Conservation (phyloP, 1,140 invertebrate genomes). For the Portunus trituberculatus region DNA sequence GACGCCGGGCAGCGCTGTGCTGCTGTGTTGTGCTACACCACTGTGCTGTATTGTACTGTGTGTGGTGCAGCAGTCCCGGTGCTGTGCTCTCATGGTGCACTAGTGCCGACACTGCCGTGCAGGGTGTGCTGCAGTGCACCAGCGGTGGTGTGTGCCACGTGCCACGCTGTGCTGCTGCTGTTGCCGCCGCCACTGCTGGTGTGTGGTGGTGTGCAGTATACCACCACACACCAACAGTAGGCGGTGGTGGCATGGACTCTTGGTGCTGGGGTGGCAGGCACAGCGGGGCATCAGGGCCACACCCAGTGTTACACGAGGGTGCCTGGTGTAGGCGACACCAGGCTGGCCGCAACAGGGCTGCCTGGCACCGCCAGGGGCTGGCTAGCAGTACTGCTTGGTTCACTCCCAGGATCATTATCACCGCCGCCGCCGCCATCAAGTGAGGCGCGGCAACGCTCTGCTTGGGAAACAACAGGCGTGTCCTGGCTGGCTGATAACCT, state of each 20-base stretch:
- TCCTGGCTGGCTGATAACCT: constrained; percentile 28
- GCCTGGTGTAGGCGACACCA: too few relatives aligned
- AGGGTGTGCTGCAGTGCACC: too few relatives aligned
- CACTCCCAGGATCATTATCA: too few relatives aligned
- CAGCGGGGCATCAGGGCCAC: too few relatives aligned
- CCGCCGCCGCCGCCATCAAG: neutral
- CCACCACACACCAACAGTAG: neutral
- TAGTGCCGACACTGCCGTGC: too few relatives aligned
- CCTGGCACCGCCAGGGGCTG: too few relatives aligned
- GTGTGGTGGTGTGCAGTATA: neutral
- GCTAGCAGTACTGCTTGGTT: too few relatives aligned
- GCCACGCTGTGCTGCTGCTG: neutral
- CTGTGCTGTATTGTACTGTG: neutral
- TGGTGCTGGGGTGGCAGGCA: too few relatives aligned
- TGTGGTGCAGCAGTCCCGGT: neutral
- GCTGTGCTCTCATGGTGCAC: too few relatives aligned
- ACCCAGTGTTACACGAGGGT: too few relatives aligned
- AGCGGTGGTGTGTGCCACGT: neutral
- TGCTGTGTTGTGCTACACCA: neutral
- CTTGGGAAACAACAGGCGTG: neutral
- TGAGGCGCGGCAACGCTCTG: neutral
- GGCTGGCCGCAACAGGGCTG: too few relatives aligned
- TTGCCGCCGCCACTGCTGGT: neutral
- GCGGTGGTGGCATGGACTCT: neutral
- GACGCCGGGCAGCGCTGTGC: neutral